phyloP scores from a whole-genome alignment of 2,888 invertebrate genomes.

The Salticus scenicus region DNA sequence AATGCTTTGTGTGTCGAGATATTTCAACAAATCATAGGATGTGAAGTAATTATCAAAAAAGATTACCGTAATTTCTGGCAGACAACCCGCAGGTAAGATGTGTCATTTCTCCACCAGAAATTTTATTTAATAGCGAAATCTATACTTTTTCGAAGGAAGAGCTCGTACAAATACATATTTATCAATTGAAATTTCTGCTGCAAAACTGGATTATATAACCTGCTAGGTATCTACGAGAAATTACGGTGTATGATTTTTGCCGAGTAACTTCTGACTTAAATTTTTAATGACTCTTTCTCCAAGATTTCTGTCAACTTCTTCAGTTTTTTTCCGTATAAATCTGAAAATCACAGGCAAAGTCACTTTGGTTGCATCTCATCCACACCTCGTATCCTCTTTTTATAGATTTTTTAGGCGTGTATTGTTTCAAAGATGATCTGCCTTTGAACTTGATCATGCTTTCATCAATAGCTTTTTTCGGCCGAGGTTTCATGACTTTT shows the following conservation, averaged over 20 bases:
- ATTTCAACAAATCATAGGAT: neutral
- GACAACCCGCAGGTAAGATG: too few species aligned
- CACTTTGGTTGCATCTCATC: constrained; percentile 14
- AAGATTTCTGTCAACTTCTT: neutral
- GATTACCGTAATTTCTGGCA: too few species aligned
- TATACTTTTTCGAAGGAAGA: too few species aligned
- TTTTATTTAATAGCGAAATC: too few species aligned
- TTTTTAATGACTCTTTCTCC: constrained; percentile 1
- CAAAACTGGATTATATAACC: too few species aligned
- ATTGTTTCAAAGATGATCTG: constrained; percentile 25
- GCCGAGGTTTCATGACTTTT: neutral
- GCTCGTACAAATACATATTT: too few species aligned
- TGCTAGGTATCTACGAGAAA: too few species aligned
- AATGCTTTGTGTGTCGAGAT: neutral
- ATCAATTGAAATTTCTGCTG: too few species aligned
- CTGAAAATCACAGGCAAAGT: constrained; percentile 3
- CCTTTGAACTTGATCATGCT: constrained; percentile 31
- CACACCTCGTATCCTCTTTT: constrained; percentile 27
- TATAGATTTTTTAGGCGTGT: constrained; percentile 27
- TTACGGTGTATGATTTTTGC: neutral
- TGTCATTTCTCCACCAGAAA: too few species aligned
- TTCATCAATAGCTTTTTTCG: neutral
- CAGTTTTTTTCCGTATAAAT: neutral
- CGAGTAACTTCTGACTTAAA: neutral
- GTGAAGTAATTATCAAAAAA: constrained; percentile 17